Evolutionary conservation across 2,797 vertebrate genomes (phyloP).

Genomic region (Okamejei kenojei): DNA sequence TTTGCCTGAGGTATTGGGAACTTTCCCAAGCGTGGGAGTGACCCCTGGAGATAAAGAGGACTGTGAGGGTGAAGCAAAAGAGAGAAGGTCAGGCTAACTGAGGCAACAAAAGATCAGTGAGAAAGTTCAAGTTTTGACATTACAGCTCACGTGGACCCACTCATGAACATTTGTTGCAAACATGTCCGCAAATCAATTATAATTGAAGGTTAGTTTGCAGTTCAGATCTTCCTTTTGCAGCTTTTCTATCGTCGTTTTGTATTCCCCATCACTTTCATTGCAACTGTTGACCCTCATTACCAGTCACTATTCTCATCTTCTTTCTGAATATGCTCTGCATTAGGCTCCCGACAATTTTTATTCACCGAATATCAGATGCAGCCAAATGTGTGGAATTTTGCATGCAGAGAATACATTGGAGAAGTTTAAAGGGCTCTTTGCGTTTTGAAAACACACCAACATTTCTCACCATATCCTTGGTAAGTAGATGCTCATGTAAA

Average conservation of each 20-base stretch:
- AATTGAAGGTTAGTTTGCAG: background rate
- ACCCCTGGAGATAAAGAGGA: background rate
- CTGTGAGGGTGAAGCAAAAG: background rate
- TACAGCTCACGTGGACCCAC: background rate
- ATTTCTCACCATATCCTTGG: background rate
- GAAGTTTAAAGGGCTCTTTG: background rate
- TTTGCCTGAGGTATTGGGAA: background rate
- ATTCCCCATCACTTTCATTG: background rate
- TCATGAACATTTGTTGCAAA: background rate
- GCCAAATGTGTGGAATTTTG: background rate
- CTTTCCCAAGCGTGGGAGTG: background rate
- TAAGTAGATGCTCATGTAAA: background rate
- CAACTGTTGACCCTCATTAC: background rate
- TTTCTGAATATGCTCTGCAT: background rate
- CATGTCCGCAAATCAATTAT: background rate
- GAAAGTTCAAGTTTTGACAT: background rate
- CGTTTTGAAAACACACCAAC: background rate
- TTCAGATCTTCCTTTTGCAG: background rate
- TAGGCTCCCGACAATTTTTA: no score
- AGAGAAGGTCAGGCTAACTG: background rate
- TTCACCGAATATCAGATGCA: background rate
- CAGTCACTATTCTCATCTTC: background rate
- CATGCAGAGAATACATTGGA: background rate
- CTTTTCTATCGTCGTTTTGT: background rate
- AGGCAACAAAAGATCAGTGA: background rate